Base-by-base conservation (phyloP, 1,140 invertebrate genomes). In the Drosophila parvula region DNA sequence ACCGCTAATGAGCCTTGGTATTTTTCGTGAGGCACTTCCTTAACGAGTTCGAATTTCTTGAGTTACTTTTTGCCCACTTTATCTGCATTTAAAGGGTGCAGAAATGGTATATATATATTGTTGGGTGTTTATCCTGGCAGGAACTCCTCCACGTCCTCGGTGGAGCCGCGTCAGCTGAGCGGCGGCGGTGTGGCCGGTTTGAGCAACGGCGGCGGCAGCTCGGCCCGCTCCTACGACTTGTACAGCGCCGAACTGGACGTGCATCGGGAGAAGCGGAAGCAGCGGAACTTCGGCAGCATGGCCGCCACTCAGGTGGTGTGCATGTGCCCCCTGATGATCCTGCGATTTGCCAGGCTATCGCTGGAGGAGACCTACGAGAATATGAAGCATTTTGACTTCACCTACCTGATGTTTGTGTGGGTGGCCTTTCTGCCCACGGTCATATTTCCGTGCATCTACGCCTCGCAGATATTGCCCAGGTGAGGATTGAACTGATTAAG, bases 351-450 rank as follows among this genome's bases (percentile, higher is more conserved):
- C 0, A 93, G 95, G 45, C 93, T 95, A 58, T 94, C 95, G 32
- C 90, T 96, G 11, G 92, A 94, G 41, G 95, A 96, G 84, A 96
- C 95, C 0, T 95, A 96, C 67, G 94, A 95, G 41, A 96, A 96
- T 81, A 93, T 92, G 18, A 93, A 93, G 22, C 94, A 95, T 79
- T 95, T 96, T 59, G 95, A 96, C 79, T 93, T 96, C 18, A 94
- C 94, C 3, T 96, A 94, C 84, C 93, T 94, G 32, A 93, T 94
- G 67, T 95, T 96, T 69, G 94, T 96, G 7, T 96, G 95, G 95
- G 91, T 96, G 34, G 95, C 95, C 3, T 96, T 96, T 69, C 81
- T 95, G 38, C 95, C 95, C 34, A 95, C 95, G 0, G 94, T 95
- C 53, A 94, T 94, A 8, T 95, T 95, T 18, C 95, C 95, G 0